phyloP scores from a whole-genome alignment of 2,888 invertebrate genomes.

The Acrocyrtus sp. region DNA sequence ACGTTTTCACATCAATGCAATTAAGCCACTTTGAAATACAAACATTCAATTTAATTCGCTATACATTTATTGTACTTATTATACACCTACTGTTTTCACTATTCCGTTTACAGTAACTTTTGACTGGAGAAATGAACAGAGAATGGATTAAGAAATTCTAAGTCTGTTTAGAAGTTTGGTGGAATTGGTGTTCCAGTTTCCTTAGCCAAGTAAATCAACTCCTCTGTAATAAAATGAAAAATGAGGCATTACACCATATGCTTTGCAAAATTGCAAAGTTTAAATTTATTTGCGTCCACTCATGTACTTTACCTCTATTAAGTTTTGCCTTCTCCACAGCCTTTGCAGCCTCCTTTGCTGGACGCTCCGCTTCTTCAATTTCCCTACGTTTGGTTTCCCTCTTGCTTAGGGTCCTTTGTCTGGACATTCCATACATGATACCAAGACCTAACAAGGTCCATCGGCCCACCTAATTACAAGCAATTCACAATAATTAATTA shows the following conservation, averaged over 20 bases:
- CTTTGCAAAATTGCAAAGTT: neutral
- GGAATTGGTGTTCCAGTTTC: conserved; percentile 64
- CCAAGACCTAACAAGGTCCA: conserved; percentile 82
- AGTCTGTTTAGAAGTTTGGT: conserved; percentile 62
- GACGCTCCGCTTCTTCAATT: conserved; percentile 64
- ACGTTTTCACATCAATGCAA: too few relatives aligned
- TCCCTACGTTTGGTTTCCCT: conserved; percentile 64
- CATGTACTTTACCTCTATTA: conserved; percentile 69
- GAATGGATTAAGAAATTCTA: neutral
- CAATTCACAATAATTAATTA: too few relatives aligned
- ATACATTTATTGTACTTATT: too few relatives aligned
- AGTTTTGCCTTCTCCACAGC: conserved; percentile 77
- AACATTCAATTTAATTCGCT: too few relatives aligned
- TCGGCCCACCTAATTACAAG: conserved; percentile 79
- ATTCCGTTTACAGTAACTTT: too few relatives aligned
- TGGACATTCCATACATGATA: conserved; percentile 78
- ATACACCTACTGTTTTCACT: too few relatives aligned
- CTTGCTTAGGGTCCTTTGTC: conserved; percentile 64
- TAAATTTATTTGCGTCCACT: neutral
- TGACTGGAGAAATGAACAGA: conserved; percentile 43
- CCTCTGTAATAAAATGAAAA: conserved; percentile 63
- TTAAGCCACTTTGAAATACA: too few relatives aligned
- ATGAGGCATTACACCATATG: too few relatives aligned
- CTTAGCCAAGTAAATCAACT: conserved; percentile 65
- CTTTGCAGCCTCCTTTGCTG: conserved; percentile 70